phyloP scores from a whole-genome alignment of 2,888 invertebrate species.

The Macrosiphum euphorbiae region DNA sequence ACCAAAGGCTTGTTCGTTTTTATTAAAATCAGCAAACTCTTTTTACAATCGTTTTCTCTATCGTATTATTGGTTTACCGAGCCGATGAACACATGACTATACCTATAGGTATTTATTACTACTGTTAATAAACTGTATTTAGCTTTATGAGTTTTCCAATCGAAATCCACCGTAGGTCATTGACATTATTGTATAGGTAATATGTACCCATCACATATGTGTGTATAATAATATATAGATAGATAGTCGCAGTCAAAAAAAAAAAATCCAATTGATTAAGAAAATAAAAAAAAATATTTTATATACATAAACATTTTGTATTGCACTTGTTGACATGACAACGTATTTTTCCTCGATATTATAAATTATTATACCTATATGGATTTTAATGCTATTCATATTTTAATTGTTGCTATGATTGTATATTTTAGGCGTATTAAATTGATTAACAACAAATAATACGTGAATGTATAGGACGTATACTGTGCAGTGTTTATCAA shows the following conservation, averaged over 20 bases:
- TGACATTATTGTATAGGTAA: not conserved
- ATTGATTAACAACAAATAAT: not conserved
- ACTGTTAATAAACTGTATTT: not conserved
- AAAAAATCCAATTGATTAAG: not conserved
- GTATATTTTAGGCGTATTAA: not conserved
- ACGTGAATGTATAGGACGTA: not conserved
- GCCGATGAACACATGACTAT: too few species aligned
- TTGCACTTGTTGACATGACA: slow-evolving; percentile 41
- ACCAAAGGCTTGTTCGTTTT: too few species aligned
- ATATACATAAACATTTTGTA: not conserved
- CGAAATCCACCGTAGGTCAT: not conserved
- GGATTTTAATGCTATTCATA: not conserved
- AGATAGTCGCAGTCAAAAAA: not conserved
- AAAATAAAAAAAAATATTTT: not conserved
- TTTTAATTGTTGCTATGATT: not conserved
- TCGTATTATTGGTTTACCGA: too few species aligned
- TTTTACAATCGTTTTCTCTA: too few species aligned
- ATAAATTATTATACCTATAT: not conserved
- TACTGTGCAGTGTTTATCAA: not conserved
- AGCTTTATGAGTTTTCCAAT: not conserved
- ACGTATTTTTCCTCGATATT: not conserved
- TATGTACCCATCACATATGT: not conserved
- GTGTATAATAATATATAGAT: not conserved
- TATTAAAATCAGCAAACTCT: too few species aligned
- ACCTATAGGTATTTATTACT: not conserved